Evolutionary conservation across 2,888 invertebrate genomes (phyloP), one percentile per base, ranked within the genome.

Genomic region (Oligia strigilis): DNA sequence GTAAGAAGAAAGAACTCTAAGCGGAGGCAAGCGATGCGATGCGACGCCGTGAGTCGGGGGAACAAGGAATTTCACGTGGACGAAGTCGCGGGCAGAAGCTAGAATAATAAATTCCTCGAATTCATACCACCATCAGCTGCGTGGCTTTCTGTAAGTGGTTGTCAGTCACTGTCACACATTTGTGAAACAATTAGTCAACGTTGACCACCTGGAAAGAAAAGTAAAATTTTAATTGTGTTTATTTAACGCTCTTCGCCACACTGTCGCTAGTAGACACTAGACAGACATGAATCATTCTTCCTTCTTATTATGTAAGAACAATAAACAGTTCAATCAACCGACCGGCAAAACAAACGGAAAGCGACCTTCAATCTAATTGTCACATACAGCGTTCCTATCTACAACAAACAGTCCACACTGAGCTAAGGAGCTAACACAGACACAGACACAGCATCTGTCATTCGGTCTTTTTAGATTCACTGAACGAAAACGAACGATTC

Each of bases 371-470:
- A 46, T 52, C 62, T 72, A 72, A 74, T 78, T 78, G 88, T 81
- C 78, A 75, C 62, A 65, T 85, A 81, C 78, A 1, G 0, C 49
- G 80, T 86, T 89, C 67, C 77, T 77, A 84, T 88, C 80, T 84
- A 77, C 66, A 80, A 3, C 80, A 85, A 77, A 83, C 89, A 78
- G 8, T 60, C 11, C 77, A 81, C 89, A 76, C 40, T 40, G 40
- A 40, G 40, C 40, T 40, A 9, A 40, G 3, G 40, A 3, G 0
- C 40, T 4, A 46, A n/a, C n/a, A n/a, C n/a, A n/a, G n/a, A 29
- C 29, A 29, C 29, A 29, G 29, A 11, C 75, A 70, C 85, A 86
- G 81, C 86, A 81, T 88, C 88, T 84, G 76, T 86, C 88, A 80
- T 88, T 89, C 83, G 66, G 65, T 86, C 81, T 43, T 70, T 70